Conservation (phyloP, 30 jellyfish, hydroid and myxozoan species). For the Sanderia malayensis region DNA sequence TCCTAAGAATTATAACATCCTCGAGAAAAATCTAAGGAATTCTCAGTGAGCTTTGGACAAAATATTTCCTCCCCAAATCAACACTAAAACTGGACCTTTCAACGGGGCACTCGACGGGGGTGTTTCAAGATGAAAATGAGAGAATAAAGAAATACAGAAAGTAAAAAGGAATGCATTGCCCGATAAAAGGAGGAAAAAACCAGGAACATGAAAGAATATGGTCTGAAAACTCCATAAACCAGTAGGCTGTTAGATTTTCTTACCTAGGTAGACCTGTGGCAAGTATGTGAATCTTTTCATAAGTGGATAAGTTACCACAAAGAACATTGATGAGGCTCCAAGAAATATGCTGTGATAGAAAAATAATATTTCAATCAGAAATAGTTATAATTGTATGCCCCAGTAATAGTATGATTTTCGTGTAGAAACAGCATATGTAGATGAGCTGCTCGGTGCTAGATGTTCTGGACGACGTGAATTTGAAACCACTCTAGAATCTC, state of each 20-base stretch:
- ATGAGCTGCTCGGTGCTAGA: not conserved
- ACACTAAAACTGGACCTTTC: not conserved
- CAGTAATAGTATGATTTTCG: not conserved
- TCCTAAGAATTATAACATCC: not conserved
- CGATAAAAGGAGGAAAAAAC: not conserved
- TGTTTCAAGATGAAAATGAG: not conserved
- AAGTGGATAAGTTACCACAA: constrained; percentile 90
- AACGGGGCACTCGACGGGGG: not conserved
- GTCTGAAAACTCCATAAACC: not conserved
- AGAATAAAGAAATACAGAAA: not conserved
- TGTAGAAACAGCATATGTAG: not conserved
- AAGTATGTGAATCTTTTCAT: constrained; percentile 87
- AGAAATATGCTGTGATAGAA: constrained; percentile 69
- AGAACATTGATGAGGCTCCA: constrained; percentile 87
- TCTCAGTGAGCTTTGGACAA: no score
- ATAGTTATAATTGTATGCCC: not conserved
- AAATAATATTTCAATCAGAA: not conserved
- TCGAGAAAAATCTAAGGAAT: not conserved
- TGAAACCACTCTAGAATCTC: not conserved
- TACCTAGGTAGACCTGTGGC: constrained; percentile 97
- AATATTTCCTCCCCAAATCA: not conserved
- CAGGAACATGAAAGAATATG: not conserved
- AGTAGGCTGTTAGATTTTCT: not conserved
- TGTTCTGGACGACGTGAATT: not conserved
- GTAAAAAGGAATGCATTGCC: not conserved